Base-by-base conservation (phyloP, 2,797 vertebrate genomes). In the Girardinus metallicus region DNA sequence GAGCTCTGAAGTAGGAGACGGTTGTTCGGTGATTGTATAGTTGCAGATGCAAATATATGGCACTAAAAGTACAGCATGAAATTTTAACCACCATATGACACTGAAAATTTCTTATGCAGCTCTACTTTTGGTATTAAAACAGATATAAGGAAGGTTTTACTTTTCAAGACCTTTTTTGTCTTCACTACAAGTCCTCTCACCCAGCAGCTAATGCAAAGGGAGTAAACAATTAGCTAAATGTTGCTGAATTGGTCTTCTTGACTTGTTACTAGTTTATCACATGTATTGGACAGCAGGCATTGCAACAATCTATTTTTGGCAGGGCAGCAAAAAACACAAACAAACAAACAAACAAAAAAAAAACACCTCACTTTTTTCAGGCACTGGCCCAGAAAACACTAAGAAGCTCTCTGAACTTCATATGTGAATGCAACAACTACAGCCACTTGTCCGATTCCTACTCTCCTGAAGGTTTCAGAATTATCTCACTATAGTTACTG, bases 401-500 rank as follows among this genome's bases (percentile, higher is more conserved):
- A 39, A 39, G 39, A 68, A 39, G 64, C 36, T 10, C 8, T 68
- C 12, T 44, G 41, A 29, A 71, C 41, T 71, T 71, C 23, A 71
- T n/a, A 57, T 68, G 5, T 41, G 5, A 41, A 68, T 41, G 21
- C 21, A 68, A 68, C 41, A 70, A 68, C 23, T 10, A 53, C 97
- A 97, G 98, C 97, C 97, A 96, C 96, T 97, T 96, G 96, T 96
- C 96, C 93, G 90, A 96, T 94, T 96, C 97, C 95, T 97, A 96
- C 95, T 96, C 95, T 93, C 96, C 96, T 94, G 96, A 96, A 96
- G 95, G 96, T 97, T 96, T 96, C 84, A 86, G 96, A 97, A 95
- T 97, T 97, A 96, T 98, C 99, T 99, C 97, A 98, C 96, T 98
- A 97, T 97, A 98, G 97, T 98, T 95, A 97, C 95, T 95, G 98